These are phyloP conservation scores for Platanista minor DNA, from an alignment of 2,113 vertebrate species.

Conservation along the genomic window DNA sequence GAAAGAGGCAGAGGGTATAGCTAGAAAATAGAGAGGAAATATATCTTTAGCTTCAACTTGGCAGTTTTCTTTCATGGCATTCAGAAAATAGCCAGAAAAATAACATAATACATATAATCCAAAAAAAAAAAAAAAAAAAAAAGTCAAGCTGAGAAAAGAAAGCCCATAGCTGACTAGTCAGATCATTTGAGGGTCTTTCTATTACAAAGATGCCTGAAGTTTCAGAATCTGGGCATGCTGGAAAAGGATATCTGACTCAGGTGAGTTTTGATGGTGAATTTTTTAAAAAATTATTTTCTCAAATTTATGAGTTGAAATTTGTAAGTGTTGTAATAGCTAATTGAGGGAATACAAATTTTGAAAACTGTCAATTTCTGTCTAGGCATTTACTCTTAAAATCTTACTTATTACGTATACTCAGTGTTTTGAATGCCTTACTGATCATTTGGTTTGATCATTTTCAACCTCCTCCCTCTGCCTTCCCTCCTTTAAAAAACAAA, in stretches of 20 bases:
- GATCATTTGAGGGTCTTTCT: not conserved
- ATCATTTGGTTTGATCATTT: not conserved
- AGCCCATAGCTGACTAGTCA: not conserved
- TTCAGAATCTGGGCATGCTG: not conserved
- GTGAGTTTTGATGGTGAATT: not conserved
- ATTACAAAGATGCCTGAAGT: not conserved
- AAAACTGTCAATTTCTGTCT: not conserved
- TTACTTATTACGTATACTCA: not conserved
- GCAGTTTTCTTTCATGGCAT: not conserved
- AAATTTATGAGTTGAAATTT: not conserved
- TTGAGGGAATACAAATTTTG: not conserved
- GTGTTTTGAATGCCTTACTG: not conserved
- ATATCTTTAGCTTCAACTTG: not conserved
- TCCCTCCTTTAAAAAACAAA: not conserved
- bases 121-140: not conserved
- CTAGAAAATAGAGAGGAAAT: not conserved
- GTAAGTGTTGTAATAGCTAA: not conserved
- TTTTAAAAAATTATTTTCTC: not conserved
- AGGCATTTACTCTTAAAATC: not conserved
- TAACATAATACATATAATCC: not conserved
- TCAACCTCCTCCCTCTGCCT: not conserved
- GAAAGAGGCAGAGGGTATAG: not conserved
- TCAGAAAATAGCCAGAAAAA: not conserved
- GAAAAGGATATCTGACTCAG: not conserved
- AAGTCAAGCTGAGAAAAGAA: not conserved